Base-by-base conservation (phyloP, 2,888 invertebrate species). In the Augiades crinisus region DNA sequence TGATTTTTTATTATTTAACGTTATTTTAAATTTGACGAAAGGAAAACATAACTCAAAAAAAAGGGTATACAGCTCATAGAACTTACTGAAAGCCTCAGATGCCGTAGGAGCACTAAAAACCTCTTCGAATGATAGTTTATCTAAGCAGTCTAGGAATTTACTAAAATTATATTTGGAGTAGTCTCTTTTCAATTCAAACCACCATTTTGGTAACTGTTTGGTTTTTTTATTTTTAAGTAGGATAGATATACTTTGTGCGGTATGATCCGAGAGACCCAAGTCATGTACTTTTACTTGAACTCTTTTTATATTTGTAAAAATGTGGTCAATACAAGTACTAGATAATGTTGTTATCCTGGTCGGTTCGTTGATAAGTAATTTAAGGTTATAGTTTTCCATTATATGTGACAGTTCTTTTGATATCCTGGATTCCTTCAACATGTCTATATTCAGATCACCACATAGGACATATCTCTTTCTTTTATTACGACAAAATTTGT, bases 171-270 rank as follows among this genome's bases (percentile, higher is more conserved):
- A 37, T 21, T 2, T 12, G 19, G 30, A 43, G 12, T 30, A 43
- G 3, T 43, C 43, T 3, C 43, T 30, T 43, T 30, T 43, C 7
- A n/a, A 22, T 2, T 16, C 16, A 8, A 22, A 40, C 40, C 27
- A 40, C 4, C 14, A 12, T 5, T 22, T 27, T 14, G 27, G 5
- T 6, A 24, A 13, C 4, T 16, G 21, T 14, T 27, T 7, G 16
- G n/a, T 13, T 24, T 16, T 24, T 8, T 22, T 1, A 10, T 13
- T 16, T 24, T 24, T 40, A 40, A 40, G 7, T 16, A 16, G 16
- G 34, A 34, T n/a, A n/a, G n/a, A n/a, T n/a, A n/a, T n/a, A 16
- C 24, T 40, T 3, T 40, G 40, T 22, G 40, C 40, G n/a, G 27
- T 22, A 13, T 27, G 10, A 10, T 27, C 24, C 2, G 4, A 27